Evolutionary conservation across 2,113 vertebrate species (phyloP), one percentile per base, ranked within the genome.

Genomic region (Capricornis sumatraensis): DNA sequence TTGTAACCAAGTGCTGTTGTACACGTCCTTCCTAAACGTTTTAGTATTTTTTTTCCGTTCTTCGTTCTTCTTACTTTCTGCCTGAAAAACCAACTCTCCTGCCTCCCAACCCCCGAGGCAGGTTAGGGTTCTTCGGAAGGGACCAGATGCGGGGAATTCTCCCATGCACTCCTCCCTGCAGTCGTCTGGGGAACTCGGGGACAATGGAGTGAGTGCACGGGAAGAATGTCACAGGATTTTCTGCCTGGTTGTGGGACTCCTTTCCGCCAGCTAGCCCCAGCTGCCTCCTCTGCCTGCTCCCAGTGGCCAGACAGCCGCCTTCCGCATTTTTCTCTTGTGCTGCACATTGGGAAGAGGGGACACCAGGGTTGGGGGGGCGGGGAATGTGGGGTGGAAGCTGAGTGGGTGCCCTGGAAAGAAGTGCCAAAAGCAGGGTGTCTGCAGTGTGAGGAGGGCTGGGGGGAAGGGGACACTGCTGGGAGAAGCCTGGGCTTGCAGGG

Each of bases 141-240:
- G 89, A 87, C 78, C 96, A 89, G 90, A 92, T 94, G 74, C 4
- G 19, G 83, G 27, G 62, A 36, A 85, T 52, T 40, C 27, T 82
- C 21, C 76, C 60, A 43, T 62, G 74, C 86, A 57, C 55, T 52
- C 52, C 88, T 92, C 58, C 71, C 52, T 15, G n/a, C n/a, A 16
- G 94, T 94, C 95, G 84, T 88, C 74, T 40, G 94, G 86, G 89
- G 79, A 95, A 81, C 76, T 74, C 0, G 7, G 96, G 92, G 95
- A 97, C 93, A 96, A 95, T 97, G 93, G 96, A 55, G 55, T 86
- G 89, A 93, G 91, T 90, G 87, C 96, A 58, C 57, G 85, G 92
- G 96, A 93, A 97, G 97, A 97, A 84, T 87, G 94, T 82, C 92
- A 58, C 87, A 93, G 94, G 52, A 93, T 96, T 97, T 96, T 95